Evolutionary conservation across 2,797 vertebrate genomes (phyloP).

Genomic region (Anguilla marmorata): DNA sequence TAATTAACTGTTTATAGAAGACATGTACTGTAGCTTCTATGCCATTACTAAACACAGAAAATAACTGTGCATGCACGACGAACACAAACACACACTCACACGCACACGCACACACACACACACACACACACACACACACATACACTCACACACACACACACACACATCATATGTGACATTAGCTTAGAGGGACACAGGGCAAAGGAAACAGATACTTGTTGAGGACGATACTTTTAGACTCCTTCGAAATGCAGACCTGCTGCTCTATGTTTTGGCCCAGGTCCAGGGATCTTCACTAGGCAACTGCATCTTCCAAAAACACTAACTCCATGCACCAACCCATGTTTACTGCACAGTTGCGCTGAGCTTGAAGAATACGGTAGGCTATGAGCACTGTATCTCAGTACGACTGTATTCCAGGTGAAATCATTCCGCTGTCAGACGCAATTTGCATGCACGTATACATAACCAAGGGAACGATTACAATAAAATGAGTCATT

Average conservation of each 20-base stretch:
- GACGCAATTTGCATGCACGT: background rate
- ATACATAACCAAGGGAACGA: background rate
- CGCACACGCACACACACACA: too few relatives aligned
- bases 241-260: background rate
- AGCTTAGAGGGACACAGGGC: background rate
- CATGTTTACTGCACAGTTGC: background rate
- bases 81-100: too few relatives aligned
- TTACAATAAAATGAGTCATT: conserved; percentile 9
- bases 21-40: too few relatives aligned
- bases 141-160: too few relatives aligned
- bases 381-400: background rate
- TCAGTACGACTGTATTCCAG: background rate
- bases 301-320: background rate
- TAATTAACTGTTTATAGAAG: too few relatives aligned
- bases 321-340: background rate
- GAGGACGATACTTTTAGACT: background rate
- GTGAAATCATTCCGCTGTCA: background rate
- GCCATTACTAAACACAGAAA: too few relatives aligned
- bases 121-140: too few relatives aligned
- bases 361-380: background rate
- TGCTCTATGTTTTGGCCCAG: background rate
- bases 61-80: too few relatives aligned
- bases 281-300: background rate
- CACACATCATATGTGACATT: background rate
- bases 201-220: background rate